Conservation (phyloP, 2,797 vertebrate genomes). For the Scleropages formosus region DNA sequence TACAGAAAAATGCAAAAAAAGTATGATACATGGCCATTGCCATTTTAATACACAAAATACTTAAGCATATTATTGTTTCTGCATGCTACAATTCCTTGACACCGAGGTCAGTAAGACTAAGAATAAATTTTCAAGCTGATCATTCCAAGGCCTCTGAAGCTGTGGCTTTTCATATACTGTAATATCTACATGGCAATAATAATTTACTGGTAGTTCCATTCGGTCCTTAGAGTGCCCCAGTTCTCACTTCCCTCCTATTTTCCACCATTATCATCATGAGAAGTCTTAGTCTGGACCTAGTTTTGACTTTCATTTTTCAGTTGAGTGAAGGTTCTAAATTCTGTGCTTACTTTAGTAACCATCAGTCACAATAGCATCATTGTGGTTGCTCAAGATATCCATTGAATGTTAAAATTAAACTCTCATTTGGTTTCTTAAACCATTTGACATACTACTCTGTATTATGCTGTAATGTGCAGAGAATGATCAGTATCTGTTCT, state of each 20-base stretch:
- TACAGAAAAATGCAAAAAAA: neutral
- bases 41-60: slow-evolving; percentile 9
- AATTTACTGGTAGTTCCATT: neutral
- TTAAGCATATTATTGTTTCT: slow-evolving; percentile 18
- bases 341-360: too few relatives aligned
- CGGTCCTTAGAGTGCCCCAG: neutral
- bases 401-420: too few relatives aligned
- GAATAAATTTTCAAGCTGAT: neutral
- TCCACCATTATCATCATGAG: neutral
- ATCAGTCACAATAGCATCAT: too few relatives aligned
- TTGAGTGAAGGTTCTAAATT: neutral
- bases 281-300: neutral
- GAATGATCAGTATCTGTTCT: neutral
- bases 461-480: neutral
- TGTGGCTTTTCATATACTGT: neutral
- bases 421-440: too few relatives aligned
- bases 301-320: neutral
- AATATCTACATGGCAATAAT: neutral
- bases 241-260: too few relatives aligned
- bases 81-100: slow-evolving; percentile 20
- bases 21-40: neutral
- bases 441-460: neutral
- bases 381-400: too few relatives aligned
- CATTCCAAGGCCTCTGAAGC: neutral
- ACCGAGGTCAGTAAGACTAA: slow-evolving; percentile 8